A percentile compares a stretch with the other conserved stretches of the same genome.
phyloP scores from a whole-genome alignment of 1,140 invertebrate species.

The Parapsyche elsis region DNA sequence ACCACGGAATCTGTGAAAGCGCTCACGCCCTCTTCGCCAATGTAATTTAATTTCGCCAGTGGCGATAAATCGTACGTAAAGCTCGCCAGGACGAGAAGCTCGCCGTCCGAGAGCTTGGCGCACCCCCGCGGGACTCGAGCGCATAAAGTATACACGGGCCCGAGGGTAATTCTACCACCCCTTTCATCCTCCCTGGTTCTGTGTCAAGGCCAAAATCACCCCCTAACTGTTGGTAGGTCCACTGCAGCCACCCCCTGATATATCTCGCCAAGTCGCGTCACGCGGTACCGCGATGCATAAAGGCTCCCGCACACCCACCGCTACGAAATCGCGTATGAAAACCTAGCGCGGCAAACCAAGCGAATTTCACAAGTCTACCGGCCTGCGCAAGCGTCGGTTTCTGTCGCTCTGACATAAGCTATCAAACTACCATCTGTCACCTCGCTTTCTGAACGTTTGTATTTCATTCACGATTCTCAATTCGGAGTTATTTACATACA shows the following conservation, averaged over 20 bases:
- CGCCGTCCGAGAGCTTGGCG: neutral
- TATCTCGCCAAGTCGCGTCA: neutral
- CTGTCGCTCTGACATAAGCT: too few relatives aligned
- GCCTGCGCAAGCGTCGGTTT: too few relatives aligned
- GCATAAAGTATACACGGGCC: conserved; percentile 5
- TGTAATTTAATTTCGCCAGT: neutral
- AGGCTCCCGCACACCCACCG: too few relatives aligned
- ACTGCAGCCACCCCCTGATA: neutral
- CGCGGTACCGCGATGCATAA: neutral
- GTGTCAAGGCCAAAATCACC: conserved; percentile 10
- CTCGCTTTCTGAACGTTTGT: too few relatives aligned
- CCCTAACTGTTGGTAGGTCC: too few relatives aligned
- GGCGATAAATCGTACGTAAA: neutral
- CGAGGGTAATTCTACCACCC: neutral
- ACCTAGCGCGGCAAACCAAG: too few relatives aligned
- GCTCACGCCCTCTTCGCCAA: neutral
- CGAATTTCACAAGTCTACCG: too few relatives aligned
- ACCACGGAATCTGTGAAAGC: too few relatives aligned
- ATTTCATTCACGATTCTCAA: too few relatives aligned
- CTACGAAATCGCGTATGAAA: too few relatives aligned
- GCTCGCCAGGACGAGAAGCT: neutral
- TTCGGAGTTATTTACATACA: too few relatives aligned
- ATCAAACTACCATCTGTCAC: too few relatives aligned
- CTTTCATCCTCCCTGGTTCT: neutral
- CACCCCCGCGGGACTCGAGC: neutral